Base-by-base conservation (phyloP, 2,797 vertebrate genomes). In the Sitta carolinensis region DNA sequence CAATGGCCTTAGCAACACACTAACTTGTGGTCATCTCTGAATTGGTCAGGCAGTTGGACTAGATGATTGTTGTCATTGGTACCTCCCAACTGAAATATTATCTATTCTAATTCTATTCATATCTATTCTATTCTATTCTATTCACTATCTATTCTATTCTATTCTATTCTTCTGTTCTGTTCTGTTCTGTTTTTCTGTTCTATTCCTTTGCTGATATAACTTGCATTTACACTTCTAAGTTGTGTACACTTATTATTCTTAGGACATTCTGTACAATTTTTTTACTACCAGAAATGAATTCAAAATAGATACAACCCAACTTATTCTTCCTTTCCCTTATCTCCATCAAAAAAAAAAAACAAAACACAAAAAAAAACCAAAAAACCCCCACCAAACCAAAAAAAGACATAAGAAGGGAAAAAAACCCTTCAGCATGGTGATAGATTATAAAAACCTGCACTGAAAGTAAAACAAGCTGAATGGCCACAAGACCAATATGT, bases 231-330 rank as follows among this genome's bases (percentile, higher is more conserved):
- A 81, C 30, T 90, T 95, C 62, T 50, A 94, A 94, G 52, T 36
- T 75, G 80, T 54, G 94, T 69, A 55, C 11, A 62, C 36, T 3
- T 19, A 84, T 58, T 90, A 96, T 91, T 97, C 96, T 94, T 87
- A 97, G 88, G 91, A 91, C 34, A 95, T 94, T 72, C 61, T 81
- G 80, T 66, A 92, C 80, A 94, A 94, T 43, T 38, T 70, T 87
- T 93, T 95, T 66, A 84, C 43, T 72, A 84, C 27, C 82, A 92
- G 57, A 83, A 40, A 76, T 45, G 30, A 86, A 86, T 40, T 58
- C 66, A 54, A 43, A 94, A 81, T 32, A 93, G 23, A 89, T 38
- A 64, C 10, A 82, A 40, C 7, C 20, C 26, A 59, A 29, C 3
- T 27, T 73, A 57, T n/a, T 75, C 36, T 59, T 27, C 23, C 10